Evolutionary conservation across 2,113 vertebrate genomes (phyloP), one percentile per base, ranked within the genome.

Genomic region (Microtus richardsoni): DNA sequence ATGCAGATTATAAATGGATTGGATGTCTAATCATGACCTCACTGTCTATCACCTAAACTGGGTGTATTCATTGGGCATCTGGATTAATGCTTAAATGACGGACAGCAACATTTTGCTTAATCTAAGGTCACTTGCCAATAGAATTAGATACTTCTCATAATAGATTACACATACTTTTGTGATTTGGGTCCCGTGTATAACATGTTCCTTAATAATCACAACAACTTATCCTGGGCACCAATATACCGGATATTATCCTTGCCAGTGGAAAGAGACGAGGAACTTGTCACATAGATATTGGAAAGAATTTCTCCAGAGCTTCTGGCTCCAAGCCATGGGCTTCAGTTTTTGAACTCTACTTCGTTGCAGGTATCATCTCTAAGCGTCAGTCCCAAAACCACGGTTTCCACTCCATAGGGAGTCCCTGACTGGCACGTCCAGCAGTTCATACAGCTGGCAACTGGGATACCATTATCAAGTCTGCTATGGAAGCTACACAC

Each of bases 1-100:
- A 77, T 91, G 89, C 44, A 94, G 93, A 95, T 96, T 71, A 77
- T 71, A 95, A 77, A 68, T 96, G 91, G 93, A 95, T 77, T 80
- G 24, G 36, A 79, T 78, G 49, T 88, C 44, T 92, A 93, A 92
- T 68, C 77, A 70, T 64, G 33, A 64, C 21, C 89, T 95, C n/a
- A 89, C 83, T 82, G 26, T 80, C 30, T 82, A 26, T 88, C 26
- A 73, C 11, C 36, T 95, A 8, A 82, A 49, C 66, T 91, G 77
- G 58, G 28, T 54, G 73, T 44, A 77, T 62, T 95, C 82, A 84
- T 60, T 91, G n/a, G 26, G 24, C 70, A 89, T 82, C 30, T 95
- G 49, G 83, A 95, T 64, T 94, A 77, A 74, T 47, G 36, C 64
- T 92, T 85, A 85, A 88, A 79, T 96, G 54, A 84, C 16, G 75